Evolutionary conservation across 2,888 invertebrate species (phyloP).

Genomic region (Caenorhabditis sp.): DNA sequence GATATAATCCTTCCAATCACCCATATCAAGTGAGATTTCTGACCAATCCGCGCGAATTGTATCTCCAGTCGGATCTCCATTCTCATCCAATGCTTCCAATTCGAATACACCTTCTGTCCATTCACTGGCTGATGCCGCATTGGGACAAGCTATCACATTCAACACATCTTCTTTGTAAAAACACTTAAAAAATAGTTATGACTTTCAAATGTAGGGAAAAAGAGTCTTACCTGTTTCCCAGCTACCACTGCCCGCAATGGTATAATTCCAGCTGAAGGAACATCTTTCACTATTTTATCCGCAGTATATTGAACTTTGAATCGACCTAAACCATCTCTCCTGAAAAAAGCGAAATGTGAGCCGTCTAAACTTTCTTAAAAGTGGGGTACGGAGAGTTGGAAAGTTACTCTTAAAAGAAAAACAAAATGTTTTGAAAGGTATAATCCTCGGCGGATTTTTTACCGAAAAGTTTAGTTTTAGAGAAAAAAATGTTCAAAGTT

Average conservation of each 20-base stretch:
- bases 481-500: no score
- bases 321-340: conserved; percentile 61
- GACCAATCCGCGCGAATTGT: conserved; percentile 31
- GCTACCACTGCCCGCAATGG: conserved; percentile 51
- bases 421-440: no score
- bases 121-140: conserved; percentile 47
- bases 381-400: no score
- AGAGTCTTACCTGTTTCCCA: conserved; percentile 21
- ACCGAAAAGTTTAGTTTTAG: no score
- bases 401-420: no score
- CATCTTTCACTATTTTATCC: conserved; percentile 59
- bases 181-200: neutral
- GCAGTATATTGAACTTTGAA: conserved; percentile 64
- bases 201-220: neutral
- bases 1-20: conserved; percentile 54
- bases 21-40: conserved; percentile 42
- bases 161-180: conserved; percentile 17
- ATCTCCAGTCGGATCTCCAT: conserved; percentile 24
- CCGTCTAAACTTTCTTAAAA: no score
- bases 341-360: no score
- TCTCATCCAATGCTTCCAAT: conserved; percentile 39
- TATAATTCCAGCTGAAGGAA: conserved; percentile 63
- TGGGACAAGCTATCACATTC: conserved; percentile 42
- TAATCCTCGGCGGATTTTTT: no score
- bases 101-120: conserved; percentile 56